Evolutionary conservation across 2,797 vertebrate species (phyloP), one percentile per base, ranked within the genome.

Genomic region (Danio albolineatus): DNA sequence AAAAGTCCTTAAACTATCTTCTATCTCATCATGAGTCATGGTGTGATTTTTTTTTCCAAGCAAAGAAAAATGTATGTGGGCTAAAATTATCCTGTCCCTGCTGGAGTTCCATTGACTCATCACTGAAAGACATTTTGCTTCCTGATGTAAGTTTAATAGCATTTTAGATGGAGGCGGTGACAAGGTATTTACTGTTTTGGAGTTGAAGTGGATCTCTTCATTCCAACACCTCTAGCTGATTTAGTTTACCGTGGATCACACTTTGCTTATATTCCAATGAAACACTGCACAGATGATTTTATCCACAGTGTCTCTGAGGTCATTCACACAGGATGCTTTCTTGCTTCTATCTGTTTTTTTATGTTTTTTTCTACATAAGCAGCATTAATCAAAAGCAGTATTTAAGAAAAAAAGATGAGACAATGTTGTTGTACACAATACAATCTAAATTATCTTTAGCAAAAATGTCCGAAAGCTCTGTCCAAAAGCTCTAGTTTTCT

Each of bases 31-130:
- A 51, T 70, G 76, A 70, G 56, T 69, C 54, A 60, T 44, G 66
- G 17, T 46, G 41, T 17, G 2, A 9, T 56, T 59, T 59, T 36
- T 46, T 56, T 48, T 65, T 3, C 28, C 14, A 77, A 64, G 53
- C 51, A 67, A 10, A 39, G 53, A 28, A 67, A 76, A 67, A 67
- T 17, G n/a, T 67, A 78, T 46, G 75, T 78, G 64, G 76, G 64
- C 65, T 78, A 28, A 57, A 56, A 78, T 59, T 21, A 69, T 78
- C 43, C 54, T 67, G 53, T 44, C 49, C 71, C 39, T 75, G 43
- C 43, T 59, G 79, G 71, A 75, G 21, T 78, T 78, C 46, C 44
- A 70, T 39, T 70, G 65, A 70, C 76, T 78, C 76, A 73, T 46
- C 71, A 78, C 16, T 70, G 9, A 61, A 70, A 5, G 44, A 70